Conservation (phyloP, 2,113 vertebrate genomes). For the Pterocles burchelli region DNA sequence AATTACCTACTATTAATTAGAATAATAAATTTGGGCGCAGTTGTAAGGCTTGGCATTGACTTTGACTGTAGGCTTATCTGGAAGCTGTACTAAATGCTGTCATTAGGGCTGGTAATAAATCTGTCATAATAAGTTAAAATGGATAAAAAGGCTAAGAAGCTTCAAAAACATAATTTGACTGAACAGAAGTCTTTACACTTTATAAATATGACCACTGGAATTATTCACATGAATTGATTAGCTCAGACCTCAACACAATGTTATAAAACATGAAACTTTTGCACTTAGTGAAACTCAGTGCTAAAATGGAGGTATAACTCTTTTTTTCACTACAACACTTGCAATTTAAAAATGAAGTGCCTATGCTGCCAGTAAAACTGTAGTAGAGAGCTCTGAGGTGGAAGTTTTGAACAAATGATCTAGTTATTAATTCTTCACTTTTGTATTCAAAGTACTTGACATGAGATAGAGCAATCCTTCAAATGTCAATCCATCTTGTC, state of each 20-base stretch:
- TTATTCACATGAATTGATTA: background rate
- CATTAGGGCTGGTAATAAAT: conserved; percentile 2
- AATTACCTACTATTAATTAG: conserved; percentile 42
- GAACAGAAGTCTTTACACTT: background rate
- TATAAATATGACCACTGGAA: conserved; percentile 17
- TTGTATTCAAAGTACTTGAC: background rate
- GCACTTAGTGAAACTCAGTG: conserved; percentile 4
- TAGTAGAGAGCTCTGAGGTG: background rate
- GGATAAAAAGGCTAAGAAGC: background rate
- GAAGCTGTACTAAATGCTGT: background rate
- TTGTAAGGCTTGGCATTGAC: conserved; percentile 4
- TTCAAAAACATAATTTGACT: background rate
- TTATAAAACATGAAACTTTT: conserved; percentile 22
- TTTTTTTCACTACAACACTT: background rate
- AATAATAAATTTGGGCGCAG: conserved; percentile 32
- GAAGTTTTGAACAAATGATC: background rate
- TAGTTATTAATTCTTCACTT: background rate
- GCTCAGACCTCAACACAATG: background rate
- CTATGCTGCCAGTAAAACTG: background rate
- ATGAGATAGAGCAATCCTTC: background rate
- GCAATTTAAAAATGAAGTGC: background rate
- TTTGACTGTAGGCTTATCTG: background rate
- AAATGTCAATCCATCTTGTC: background rate
- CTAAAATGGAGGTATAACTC: conserved; percentile 5
- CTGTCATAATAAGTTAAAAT: conserved; percentile 23